Evolutionary conservation across 1,140 invertebrate species (phyloP), one percentile per base, ranked within the genome.

Genomic region (Scaptodrosophila lebanonensis): DNA sequence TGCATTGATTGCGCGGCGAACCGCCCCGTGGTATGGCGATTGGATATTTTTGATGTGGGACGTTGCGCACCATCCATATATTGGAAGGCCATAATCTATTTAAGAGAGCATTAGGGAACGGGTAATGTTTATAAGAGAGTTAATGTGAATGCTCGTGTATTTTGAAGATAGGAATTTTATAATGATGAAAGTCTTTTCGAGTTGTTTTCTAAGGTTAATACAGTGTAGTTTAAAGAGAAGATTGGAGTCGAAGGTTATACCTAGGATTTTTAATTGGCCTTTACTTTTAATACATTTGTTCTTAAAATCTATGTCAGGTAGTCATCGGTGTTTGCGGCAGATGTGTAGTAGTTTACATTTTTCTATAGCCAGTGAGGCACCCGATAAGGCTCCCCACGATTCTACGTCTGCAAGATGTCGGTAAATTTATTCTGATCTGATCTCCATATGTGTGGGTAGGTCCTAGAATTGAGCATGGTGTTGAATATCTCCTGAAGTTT

Each of bases 71-170:
- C 38, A 40, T 40, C 38, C 38, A 16, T 13, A 40, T 4, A 40
- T 40, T 3, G 38, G 38, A 6, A 52, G 30, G 13, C 49, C 36
- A 22, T 52, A 52, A 29, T 42, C 38, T 17, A 52, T 40, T 42
- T 40, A 30, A 0, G 39, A 42, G 6, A 52, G 38, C 18, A 30
- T 40, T 20, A 40, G 8, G 3, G 38, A 11, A 8, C 38, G 8
- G 3, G 12, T 33, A 33, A 22, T n/a, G 13, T 20, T 18, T 11
- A 48, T 33, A 11, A 25, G 18, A 8, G 9, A 35, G 45, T 48
- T 35, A 17, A 16, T 36, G 32, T 51, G 36, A 11, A 51, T n/a
- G 12, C 11, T 8, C 4, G 48, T 18, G 20, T 25, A 17, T 47
- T 48, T 56, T 5, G 43, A 56, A 12, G 13, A 3, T 12, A 40